Evolutionary conservation across 1,140 invertebrate species (phyloP).

Genomic region (Mycetomoellerius zeteki): DNA sequence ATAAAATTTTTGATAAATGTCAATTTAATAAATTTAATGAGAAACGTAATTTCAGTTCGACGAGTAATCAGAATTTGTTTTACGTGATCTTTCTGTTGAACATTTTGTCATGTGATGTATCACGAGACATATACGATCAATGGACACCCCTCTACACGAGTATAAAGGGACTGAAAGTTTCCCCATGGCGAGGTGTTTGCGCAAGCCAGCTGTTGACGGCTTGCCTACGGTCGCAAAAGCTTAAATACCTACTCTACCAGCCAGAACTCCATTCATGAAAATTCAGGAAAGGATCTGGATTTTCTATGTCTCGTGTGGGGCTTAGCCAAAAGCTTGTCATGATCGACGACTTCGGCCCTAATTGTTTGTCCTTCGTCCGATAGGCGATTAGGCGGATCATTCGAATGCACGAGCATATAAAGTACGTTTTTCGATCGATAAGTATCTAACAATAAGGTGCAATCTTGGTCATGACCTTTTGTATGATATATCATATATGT

Average conservation of each 20-base stretch:
- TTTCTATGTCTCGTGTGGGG: conserved; percentile 33
- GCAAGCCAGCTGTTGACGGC: conserved; percentile 75
- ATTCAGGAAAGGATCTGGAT: conserved; percentile 61
- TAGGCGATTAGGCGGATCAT: conserved; percentile 61
- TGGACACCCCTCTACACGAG: conserved; percentile 51
- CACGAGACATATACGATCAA: conserved; percentile 49
- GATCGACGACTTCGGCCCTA: conserved; percentile 58
- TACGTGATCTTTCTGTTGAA: conserved; percentile 36
- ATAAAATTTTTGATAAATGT: background rate
- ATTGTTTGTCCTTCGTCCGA: conserved; percentile 60
- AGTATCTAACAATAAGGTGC: conserved; percentile 14
- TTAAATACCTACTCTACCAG: conserved; percentile 70
- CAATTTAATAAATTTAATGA: background rate
- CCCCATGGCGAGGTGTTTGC: conserved; percentile 73
- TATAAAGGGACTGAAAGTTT: conserved; percentile 75
- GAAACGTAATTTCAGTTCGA: conserved; percentile 39
- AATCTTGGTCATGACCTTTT: conserved; percentile 3
- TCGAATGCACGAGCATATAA: conserved; percentile 23
- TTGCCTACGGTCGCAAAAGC: conserved; percentile 70
- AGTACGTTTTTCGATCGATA: conserved; percentile 38
- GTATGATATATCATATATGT: background rate
- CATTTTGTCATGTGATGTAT: conserved; percentile 64
- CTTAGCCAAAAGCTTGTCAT: conserved; percentile 61
- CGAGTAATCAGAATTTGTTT: conserved; percentile 29
- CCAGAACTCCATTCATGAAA: conserved; percentile 56